These are phyloP conservation scores for Bombylius discolor DNA, from an alignment of 2,888 invertebrate species.

Conservation along the genomic window DNA sequence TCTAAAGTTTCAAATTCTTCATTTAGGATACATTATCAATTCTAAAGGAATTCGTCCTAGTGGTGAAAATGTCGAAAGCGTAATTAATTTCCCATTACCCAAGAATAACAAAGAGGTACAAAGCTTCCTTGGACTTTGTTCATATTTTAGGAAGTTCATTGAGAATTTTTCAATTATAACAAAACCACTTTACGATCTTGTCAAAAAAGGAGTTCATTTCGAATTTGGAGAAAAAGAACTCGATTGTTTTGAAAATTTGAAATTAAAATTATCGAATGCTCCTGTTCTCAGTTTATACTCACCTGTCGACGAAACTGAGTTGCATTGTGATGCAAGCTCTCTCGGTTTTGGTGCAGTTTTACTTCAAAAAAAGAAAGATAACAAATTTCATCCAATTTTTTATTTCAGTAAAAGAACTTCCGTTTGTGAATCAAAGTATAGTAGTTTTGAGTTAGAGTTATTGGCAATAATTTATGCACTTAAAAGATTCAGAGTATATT, in stretches of 20 bases:
- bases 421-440: constrained; percentile 17
- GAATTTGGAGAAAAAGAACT: not conserved
- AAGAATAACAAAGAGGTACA: not conserved
- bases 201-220: not conserved
- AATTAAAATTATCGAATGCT: not conserved
- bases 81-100: not conserved
- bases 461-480: constrained; percentile 19
- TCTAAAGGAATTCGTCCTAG: too few species aligned
- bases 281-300: not conserved
- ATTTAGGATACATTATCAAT: too few species aligned
- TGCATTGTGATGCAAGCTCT: not conserved
- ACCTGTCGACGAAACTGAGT: not conserved
- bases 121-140: not conserved
- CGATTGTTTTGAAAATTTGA: not conserved
- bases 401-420: constrained; percentile 21
- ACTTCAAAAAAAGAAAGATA: too few species aligned
- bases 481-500: constrained; percentile 17
- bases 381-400: constrained; percentile 15
- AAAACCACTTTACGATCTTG: not conserved
- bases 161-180: not conserved
- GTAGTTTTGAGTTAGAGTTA: constrained; percentile 22
- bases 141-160: not conserved
- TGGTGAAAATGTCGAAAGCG: not conserved
- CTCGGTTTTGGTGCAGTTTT: not conserved
- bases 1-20: too few species aligned